Percentiles rank a stretch among this genome's conserved stretches.
phyloP scores from a whole-genome alignment of 2,888 invertebrate genomes.

The Cremastinae sp. region DNA sequence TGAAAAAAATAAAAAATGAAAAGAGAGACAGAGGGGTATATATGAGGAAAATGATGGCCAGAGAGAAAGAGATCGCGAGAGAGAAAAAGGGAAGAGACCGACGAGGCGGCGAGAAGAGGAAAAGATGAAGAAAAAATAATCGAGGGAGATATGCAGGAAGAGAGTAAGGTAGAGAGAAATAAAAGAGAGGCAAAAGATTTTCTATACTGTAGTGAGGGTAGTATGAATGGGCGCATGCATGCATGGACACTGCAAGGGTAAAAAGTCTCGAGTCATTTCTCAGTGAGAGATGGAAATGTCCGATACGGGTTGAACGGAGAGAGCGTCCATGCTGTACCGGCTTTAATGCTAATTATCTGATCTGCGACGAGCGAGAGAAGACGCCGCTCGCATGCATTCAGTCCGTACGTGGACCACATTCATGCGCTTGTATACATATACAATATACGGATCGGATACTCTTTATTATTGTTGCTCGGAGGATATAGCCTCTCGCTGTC shows the following conservation, averaged over 20 bases:
- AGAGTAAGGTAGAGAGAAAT: no score
- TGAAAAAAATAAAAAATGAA: no score
- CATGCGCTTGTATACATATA: conserved; percentile 8
- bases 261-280: conserved; percentile 67
- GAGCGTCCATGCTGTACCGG: conserved; percentile 59
- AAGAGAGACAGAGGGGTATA: no score
- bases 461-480: conserved; percentile 5
- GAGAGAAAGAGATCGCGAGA: no score
- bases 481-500: conserved; percentile 44
- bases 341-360: conserved; percentile 78
- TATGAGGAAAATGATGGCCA: no score
- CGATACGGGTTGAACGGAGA: conserved; percentile 66
- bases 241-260: conserved; percentile 2
- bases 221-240: conserved; percentile 41
- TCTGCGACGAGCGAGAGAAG: conserved; percentile 63
- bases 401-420: conserved; percentile 15
- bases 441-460: conserved; percentile 6
- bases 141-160: no score
- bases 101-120: no score
- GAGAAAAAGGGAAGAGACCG: no score
- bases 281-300: conserved; percentile 68
- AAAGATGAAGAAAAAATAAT: no score
- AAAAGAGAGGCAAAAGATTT: conserved; percentile 23
- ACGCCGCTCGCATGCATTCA: conserved; percentile 33
- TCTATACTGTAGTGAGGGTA: conserved; percentile 18